These are phyloP conservation scores for Himalopsyche kuldschensis DNA, from an alignment of 2,888 invertebrate species.

Conservation along the genomic window DNA sequence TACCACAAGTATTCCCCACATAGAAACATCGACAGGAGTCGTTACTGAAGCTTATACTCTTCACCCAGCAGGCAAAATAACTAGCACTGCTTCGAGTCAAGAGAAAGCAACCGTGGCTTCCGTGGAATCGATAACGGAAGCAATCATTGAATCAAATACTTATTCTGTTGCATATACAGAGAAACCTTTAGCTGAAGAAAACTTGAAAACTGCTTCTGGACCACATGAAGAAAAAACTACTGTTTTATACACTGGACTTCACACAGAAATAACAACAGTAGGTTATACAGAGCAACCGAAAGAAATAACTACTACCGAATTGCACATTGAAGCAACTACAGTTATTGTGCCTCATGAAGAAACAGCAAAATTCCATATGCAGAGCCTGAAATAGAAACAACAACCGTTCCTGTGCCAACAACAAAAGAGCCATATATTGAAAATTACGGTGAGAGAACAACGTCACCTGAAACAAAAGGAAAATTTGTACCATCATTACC, in stretches of 20 bases:
- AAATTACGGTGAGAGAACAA: no score
- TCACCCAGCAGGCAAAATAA: no score
- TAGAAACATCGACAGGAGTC: no score
- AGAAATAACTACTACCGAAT: background rate
- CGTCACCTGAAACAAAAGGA: no score
- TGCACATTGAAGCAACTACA: background rate
- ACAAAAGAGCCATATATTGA: background rate
- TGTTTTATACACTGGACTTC: background rate
- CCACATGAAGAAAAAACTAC: background rate
- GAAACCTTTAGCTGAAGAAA: background rate
- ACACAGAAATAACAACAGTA: background rate
- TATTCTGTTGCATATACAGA: background rate
- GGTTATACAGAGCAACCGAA: background rate
- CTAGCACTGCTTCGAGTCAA: no score
- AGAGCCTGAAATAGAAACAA: background rate
- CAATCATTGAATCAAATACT: background rate
- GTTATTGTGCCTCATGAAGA: background rate
- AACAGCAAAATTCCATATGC: background rate
- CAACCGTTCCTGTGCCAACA: background rate
- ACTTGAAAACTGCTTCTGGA: background rate
- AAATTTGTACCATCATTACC: no score
- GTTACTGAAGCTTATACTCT: no score
- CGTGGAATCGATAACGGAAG: background rate
- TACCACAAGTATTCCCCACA: background rate
- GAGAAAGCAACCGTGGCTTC: no score